Percentiles rank a stretch among this genome's conserved stretches.
These are phyloP conservation scores for Coracopsis vasa DNA, from an alignment of 2,113 vertebrate species.

Conservation along the genomic window DNA sequence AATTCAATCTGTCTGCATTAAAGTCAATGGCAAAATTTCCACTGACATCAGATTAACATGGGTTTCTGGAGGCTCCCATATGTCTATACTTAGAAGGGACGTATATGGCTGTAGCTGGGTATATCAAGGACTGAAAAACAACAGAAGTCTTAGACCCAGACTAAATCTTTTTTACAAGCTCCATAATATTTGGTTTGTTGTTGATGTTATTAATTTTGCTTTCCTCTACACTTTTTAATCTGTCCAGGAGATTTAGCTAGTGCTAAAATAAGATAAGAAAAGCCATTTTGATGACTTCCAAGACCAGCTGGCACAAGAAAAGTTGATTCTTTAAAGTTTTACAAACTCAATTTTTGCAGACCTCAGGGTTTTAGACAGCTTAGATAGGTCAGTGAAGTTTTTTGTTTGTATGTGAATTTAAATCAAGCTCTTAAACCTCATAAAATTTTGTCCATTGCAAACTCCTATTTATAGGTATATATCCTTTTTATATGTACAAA, in stretches of 20 bases:
- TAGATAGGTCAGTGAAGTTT: background rate
- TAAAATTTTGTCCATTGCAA: background rate
- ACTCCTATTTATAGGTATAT: background rate
- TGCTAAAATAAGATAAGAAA: background rate
- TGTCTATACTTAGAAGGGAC: background rate
- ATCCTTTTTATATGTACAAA: background rate
- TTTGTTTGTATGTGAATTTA: background rate
- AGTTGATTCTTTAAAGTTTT: background rate
- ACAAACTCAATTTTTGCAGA: background rate
- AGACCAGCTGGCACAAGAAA: background rate
- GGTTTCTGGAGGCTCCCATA: background rate
- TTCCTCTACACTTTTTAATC: background rate
- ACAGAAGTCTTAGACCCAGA: background rate
- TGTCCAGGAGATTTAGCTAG: background rate
- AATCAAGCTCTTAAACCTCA: background rate
- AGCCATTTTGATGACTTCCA: background rate
- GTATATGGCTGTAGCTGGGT: background rate
- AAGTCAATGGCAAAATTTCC: background rate
- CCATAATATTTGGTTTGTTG: background rate
- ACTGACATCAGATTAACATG: background rate
- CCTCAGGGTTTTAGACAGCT: background rate
- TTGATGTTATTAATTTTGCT: background rate
- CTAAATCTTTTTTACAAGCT: background rate
- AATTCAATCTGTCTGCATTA: background rate
- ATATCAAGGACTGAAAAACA: background rate